Conservation (phyloP, 2,797 vertebrate genomes). For the Rhynchonycteris naso region DNA sequence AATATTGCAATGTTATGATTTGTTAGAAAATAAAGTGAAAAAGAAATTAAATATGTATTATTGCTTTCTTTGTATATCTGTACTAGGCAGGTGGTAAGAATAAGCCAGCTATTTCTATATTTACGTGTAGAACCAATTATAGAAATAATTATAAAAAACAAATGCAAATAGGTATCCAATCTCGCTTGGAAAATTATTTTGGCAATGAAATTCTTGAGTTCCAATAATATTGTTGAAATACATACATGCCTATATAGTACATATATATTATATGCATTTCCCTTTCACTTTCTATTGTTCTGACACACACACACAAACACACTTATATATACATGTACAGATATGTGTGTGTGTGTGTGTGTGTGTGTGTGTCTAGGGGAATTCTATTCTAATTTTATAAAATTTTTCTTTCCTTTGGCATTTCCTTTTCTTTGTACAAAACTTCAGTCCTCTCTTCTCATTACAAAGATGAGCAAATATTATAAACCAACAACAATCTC, state of each 20-base stretch:
- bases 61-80: constrained; percentile 49
- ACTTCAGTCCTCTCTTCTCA: not conserved
- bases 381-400: not conserved
- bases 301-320: not conserved
- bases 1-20: constrained; percentile 28
- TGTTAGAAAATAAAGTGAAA: constrained; percentile 40
- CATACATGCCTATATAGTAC: not conserved
- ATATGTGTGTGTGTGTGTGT: not conserved
- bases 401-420: not conserved
- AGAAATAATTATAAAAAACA: constrained; percentile 19
- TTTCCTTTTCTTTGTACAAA: not conserved
- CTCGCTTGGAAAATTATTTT: constrained; percentile 25
- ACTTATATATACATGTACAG: not conserved
- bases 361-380: not conserved
- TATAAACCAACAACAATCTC: not conserved
- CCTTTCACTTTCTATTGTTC: accelerated
- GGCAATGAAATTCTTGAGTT: constrained; percentile 37
- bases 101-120: constrained; percentile 15
- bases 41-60: constrained; percentile 54
- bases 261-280: not conserved
- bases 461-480: not conserved
- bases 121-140: constrained; percentile 59
- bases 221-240: not conserved
- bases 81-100: constrained; percentile 41
- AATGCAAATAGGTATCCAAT: not conserved